Evolutionary conservation across 1,140 invertebrate genomes (phyloP).

Genomic region (Forficula auricularia): DNA sequence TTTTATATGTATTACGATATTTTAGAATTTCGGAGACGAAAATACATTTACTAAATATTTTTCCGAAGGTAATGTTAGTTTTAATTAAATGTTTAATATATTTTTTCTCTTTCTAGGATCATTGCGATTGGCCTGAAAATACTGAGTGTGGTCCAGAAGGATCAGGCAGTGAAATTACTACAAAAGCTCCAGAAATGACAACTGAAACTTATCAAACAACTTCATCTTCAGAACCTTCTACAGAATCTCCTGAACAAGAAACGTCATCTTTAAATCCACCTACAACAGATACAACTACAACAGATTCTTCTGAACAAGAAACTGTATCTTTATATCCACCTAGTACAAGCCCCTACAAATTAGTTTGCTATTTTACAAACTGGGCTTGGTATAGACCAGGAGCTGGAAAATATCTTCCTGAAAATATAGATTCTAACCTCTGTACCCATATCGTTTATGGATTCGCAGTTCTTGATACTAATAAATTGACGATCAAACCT

Average conservation of each 20-base stretch:
- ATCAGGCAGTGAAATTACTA: not conserved
- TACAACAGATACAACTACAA: constrained; percentile 12
- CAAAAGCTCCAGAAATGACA: constrained; percentile 10
- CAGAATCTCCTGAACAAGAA: not conserved
- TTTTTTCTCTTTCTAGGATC: constrained; percentile 26
- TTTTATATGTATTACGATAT: too few species aligned
- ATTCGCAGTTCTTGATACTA: constrained; percentile 43
- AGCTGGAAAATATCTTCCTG: constrained; percentile 41
- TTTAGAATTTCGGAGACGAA: too few species aligned
- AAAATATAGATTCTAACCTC: constrained; percentile 42
- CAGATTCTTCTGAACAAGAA: not conserved
- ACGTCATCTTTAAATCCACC: constrained; percentile 5
- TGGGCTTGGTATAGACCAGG: constrained; percentile 54
- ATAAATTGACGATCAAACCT: constrained; percentile 33
- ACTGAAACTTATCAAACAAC: not conserved
- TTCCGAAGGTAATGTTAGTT: too few species aligned
- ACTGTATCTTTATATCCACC: constrained; percentile 4
- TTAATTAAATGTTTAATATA: too few species aligned
- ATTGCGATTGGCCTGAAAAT: constrained; percentile 63
- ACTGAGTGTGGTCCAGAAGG: constrained; percentile 29
- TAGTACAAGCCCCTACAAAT: constrained; percentile 26
- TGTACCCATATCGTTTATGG: constrained; percentile 60
- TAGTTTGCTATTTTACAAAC: constrained; percentile 58
- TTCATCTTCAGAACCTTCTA: not conserved
- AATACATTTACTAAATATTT: too few species aligned